Evolutionary conservation across 2,888 invertebrate species (phyloP).

Genomic region (Parnassius apollo): DNA sequence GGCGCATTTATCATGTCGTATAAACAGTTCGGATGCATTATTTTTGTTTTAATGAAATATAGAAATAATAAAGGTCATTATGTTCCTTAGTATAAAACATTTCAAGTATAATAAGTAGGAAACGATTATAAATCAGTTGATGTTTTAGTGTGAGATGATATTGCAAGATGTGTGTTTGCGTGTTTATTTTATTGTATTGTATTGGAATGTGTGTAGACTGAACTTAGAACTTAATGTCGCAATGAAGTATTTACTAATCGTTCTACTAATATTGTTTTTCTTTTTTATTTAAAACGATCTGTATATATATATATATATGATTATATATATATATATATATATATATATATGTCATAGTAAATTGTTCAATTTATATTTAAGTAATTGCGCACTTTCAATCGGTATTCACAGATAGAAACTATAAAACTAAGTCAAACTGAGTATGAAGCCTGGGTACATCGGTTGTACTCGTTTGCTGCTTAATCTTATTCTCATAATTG

Average conservation of each 20-base stretch:
- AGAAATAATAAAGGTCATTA: background rate
- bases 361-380: no score
- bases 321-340: background rate
- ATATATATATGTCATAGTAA: background rate
- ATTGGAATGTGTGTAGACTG: slow-evolving; percentile 38
- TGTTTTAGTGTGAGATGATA: slow-evolving; percentile 8
- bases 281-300: background rate
- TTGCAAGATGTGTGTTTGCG: slow-evolving; percentile 28
- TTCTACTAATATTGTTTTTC: background rate
- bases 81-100: background rate
- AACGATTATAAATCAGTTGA: background rate
- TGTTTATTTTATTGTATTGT: slow-evolving; percentile 35
- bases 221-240: background rate
- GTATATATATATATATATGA: background rate
- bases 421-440: background rate
- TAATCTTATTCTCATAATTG: slow-evolving; percentile 3
- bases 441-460: background rate
- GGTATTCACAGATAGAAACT: background rate
- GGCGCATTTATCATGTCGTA: background rate
- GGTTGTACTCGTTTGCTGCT: background rate
- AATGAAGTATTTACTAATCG: slow-evolving; percentile 1
- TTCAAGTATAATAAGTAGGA: background rate
- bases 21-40: slow-evolving; percentile 7
- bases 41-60: background rate
- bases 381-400: no score